Evolutionary conservation across 2,888 invertebrate species (phyloP), one percentile per base, ranked within the genome.

Genomic region (Marronus borbonicus): DNA sequence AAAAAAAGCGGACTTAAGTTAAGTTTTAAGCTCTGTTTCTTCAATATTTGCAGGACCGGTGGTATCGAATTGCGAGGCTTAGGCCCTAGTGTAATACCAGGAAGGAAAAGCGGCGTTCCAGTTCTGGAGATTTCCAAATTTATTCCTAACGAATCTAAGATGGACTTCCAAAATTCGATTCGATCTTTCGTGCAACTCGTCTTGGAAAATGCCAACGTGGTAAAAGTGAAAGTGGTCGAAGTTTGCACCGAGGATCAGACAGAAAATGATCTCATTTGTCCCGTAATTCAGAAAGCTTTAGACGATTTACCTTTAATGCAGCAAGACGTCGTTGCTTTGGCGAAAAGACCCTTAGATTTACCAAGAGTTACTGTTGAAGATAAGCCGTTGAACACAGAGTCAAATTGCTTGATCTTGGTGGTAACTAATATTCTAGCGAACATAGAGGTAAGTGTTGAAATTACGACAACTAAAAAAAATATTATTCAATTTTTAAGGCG

Each of bases 91-190:
- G 91, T 94, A 0, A 95, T 96, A 60, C 91, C 94, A 0, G 90
- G 93, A 81, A 91, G 92, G 65, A 92, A 93, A 20, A 5, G 14
- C 10, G 93, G 93, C 12, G 90, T 93, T 14, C 96, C 96, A 1
- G 92, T 95, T 0, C 87, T 96, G 31, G 96, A 97, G 86, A 92
- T 92, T 86, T 94, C 94, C 85, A 89, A 90, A 79, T 96, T 96
- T 84, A 86, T 96, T 8, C 92, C 96, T 0, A 93, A 94, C 87
- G 79, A 82, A 62, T 78, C 82, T 0, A 60, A 77, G 12, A 77
- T 87, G 8, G 68, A 81, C 7, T 14, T 84, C 0, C 79, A 83
- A 3, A 75, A 85, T 76, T 90, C 92, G 0, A 87, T 93, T 0
- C 89, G 94, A 31, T 88, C 91, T 0, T 90, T 92, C 84, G 89